These are phyloP conservation scores for Clitarchus hookeri DNA, from an alignment of 2,888 invertebrate genomes.

Conservation along the genomic window DNA sequence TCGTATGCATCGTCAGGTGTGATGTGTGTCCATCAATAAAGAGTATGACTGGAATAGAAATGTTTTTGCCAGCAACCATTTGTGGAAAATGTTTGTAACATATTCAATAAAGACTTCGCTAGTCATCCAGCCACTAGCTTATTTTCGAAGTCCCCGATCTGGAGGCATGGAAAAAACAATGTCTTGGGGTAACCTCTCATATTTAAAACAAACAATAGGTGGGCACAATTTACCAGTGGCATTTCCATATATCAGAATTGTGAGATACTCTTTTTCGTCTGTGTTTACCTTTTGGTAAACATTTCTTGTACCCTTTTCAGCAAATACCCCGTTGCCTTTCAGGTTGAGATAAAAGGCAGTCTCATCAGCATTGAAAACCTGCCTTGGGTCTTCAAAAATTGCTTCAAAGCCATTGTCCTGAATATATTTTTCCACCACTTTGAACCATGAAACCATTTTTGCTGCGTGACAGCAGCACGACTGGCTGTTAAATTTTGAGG, in stretches of 20 bases:
- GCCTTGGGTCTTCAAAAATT: constrained; percentile 44
- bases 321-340: constrained; percentile 49
- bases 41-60: constrained; percentile 47
- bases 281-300: constrained; percentile 44
- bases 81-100: constrained; percentile 42
- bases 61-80: constrained; percentile 43
- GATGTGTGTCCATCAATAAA: constrained; percentile 45
- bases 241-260: constrained; percentile 46
- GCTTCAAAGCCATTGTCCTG: constrained; percentile 43
- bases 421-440: constrained; percentile 46
- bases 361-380: constrained; percentile 52
- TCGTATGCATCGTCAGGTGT: too few relatives aligned
- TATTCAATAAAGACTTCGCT: constrained; percentile 41
- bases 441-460: constrained; percentile 43
- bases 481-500: constrained; percentile 47
- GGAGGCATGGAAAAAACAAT: constrained; percentile 41
- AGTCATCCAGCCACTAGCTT: constrained; percentile 43
- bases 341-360: constrained; percentile 51
- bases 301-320: constrained; percentile 44
- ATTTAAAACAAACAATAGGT: constrained; percentile 42
- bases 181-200: constrained; percentile 40
- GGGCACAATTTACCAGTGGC: constrained; percentile 45
- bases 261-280: constrained; percentile 49
- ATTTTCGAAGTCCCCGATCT: constrained; percentile 42
- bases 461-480: constrained; percentile 47